Evolutionary conservation across 2,888 invertebrate genomes (phyloP).

Genomic region (Troglohyphantes excavatus): DNA sequence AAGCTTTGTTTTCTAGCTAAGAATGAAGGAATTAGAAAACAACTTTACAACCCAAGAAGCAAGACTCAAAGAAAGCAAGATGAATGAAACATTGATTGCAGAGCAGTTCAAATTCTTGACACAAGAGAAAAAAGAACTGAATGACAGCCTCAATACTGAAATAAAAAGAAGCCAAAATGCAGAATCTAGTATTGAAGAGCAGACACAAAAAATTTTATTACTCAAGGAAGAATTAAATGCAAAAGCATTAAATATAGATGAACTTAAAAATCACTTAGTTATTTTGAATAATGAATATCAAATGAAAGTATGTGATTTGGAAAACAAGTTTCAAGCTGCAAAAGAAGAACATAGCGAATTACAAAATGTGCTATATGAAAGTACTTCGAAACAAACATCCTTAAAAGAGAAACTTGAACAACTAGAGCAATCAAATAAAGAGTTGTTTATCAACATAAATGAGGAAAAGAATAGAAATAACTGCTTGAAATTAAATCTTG

Average conservation of each 20-base stretch:
- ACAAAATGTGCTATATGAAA: background rate
- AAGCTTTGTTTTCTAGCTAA: background rate
- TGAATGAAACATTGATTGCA: background rate
- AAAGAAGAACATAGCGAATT: background rate
- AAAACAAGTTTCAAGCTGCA: background rate
- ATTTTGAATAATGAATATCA: slow-evolving; percentile 7
- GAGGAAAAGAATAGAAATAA: background rate
- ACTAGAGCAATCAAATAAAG: background rate
- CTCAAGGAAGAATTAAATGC: background rate
- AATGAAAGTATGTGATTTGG: background rate
- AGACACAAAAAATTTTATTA: background rate
- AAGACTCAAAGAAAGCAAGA: background rate
- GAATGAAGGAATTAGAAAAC: background rate
- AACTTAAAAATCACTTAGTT: background rate
- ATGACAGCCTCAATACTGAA: slow-evolving; percentile 11
- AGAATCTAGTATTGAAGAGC: background rate
- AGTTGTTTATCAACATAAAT: background rate
- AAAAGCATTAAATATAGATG: background rate
- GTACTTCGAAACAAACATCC: background rate
- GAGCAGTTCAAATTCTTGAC: background rate
- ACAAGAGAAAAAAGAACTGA: slow-evolving; percentile 16
- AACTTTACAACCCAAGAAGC: background rate
- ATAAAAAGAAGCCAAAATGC: background rate
- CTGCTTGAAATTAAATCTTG: background rate
- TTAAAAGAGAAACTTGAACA: background rate